Percentiles rank a stretch among this genome's conserved stretches.
Conservation (phyloP, 2,888 invertebrate genomes). For the Tryphoninae sp. region DNA sequence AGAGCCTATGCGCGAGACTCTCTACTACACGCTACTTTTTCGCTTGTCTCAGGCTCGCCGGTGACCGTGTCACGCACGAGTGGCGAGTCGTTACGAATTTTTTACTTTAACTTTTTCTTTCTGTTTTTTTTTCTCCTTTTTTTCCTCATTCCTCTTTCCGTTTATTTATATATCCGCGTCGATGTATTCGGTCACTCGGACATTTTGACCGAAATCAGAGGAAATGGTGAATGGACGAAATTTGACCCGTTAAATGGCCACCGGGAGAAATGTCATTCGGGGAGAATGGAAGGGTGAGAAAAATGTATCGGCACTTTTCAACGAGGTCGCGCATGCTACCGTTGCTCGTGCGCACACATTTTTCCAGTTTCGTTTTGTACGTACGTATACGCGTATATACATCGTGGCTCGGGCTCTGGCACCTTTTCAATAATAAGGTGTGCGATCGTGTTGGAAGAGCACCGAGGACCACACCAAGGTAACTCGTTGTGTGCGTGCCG, state of each 20-base stretch:
- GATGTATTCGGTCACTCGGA: not conserved
- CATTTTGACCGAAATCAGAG: not conserved
- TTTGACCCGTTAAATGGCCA: not conserved
- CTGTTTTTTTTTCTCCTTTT: not conserved
- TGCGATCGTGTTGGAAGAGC: constrained; percentile 36
- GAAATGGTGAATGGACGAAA: not conserved
- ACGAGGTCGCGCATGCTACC: constrained; percentile 40
- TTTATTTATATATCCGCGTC: not conserved
- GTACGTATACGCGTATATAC: constrained; percentile 9
- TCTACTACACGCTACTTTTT: constrained; percentile 11
- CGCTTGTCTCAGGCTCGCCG: not conserved
- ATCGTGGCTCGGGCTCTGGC: constrained; percentile 39
- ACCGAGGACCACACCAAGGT: constrained; percentile 20
- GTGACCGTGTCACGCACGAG: constrained; percentile 33
- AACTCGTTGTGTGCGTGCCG: constrained; percentile 20
- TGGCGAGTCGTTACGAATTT: constrained; percentile 7
- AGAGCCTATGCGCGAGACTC: not conserved
- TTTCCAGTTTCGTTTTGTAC: constrained; percentile 15
- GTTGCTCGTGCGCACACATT: constrained; percentile 34
- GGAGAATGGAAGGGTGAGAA: not conserved
- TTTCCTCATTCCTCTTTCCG: not conserved
- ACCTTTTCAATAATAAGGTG: constrained; percentile 61
- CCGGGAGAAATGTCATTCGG: not conserved
- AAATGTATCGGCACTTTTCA: constrained; percentile 24
- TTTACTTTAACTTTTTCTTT: constrained; percentile 8